phyloP scores from a whole-genome alignment of 64 coral and sea anemone species.

The Anthopleura sola region DNA sequence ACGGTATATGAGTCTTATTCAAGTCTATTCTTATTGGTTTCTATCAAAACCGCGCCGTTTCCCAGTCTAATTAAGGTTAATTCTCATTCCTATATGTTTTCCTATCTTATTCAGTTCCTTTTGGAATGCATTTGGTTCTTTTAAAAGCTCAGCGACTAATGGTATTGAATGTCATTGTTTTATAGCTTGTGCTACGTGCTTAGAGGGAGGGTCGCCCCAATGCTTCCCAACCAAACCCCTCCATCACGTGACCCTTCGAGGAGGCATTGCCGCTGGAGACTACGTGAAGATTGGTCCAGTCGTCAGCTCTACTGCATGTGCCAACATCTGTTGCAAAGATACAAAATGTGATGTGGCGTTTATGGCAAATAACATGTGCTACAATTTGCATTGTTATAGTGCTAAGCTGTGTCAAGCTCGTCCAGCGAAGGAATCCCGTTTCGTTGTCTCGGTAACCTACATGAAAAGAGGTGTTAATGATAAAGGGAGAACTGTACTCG shows the following conservation, averaged over 20 bases:
- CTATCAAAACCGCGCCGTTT: too few species aligned
- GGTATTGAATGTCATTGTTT: background rate
- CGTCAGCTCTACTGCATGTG: background rate
- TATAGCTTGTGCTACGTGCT: background rate
- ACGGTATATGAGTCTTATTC: too few species aligned
- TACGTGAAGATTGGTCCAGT: constrained; percentile 19
- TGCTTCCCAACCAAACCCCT: background rate
- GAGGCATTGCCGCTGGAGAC: constrained; percentile 30
- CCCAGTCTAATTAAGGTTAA: too few species aligned
- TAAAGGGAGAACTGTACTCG: background rate
- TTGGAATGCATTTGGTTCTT: background rate
- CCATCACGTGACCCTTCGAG: constrained; percentile 11
- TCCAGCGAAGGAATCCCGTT: background rate
- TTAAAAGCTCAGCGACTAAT: too few species aligned
- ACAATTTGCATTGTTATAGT: constrained; percentile 23
- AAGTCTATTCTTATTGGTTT: too few species aligned
- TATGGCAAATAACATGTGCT: constrained; percentile 22
- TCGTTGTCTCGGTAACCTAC: background rate
- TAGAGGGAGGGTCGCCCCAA: constrained; percentile 11
- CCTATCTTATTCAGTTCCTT: too few species aligned
- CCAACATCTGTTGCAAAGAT: constrained; percentile 8
- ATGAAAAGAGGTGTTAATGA: constrained; percentile 9
- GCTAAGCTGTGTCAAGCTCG: constrained; percentile 14
- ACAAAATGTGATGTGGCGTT: constrained; percentile 25
- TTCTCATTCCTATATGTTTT: too few species aligned